Conservation (phyloP, 2,797 vertebrate genomes). For the Coregonus sp. region DNA sequence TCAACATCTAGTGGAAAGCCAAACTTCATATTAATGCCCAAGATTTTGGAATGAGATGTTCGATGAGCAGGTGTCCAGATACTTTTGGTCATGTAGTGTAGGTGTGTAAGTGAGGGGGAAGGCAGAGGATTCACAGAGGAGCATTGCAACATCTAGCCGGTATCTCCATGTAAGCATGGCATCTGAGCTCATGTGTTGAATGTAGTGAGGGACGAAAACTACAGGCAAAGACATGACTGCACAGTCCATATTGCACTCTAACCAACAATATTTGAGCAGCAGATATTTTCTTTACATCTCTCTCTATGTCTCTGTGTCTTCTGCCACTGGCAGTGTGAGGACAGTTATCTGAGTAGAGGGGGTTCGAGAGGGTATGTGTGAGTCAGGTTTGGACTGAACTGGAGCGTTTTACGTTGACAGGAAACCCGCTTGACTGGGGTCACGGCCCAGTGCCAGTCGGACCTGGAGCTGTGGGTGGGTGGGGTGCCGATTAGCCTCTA, state of each 20-base stretch:
- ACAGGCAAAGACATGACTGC: background rate
- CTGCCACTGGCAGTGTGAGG: background rate
- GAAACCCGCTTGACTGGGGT: conserved; percentile 52
- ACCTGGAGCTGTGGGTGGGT: background rate
- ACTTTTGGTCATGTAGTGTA: background rate
- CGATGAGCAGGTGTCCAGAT: too few species aligned
- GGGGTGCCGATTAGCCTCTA: background rate
- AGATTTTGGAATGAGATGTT: too few species aligned
- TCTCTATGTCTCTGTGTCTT: background rate
- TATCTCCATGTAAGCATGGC: background rate
- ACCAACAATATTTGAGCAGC: background rate
- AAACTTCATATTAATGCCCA: too few species aligned
- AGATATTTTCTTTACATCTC: background rate
- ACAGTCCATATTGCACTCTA: background rate
- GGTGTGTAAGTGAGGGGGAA: background rate
- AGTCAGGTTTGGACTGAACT: conserved; percentile 46
- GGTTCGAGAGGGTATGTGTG: conserved; percentile 12
- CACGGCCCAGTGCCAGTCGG: conserved; percentile 19
- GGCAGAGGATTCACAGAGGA: background rate
- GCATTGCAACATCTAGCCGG: background rate
- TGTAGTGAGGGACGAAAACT: background rate
- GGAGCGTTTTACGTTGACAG: conserved; percentile 56
- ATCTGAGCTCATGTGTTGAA: background rate
- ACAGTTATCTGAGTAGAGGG: conserved; percentile 19
- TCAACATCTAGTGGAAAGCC: too few species aligned